These are phyloP conservation scores for Drosophila jambulina DNA, from an alignment of 1,140 invertebrate genomes.

Conservation along the genomic window DNA sequence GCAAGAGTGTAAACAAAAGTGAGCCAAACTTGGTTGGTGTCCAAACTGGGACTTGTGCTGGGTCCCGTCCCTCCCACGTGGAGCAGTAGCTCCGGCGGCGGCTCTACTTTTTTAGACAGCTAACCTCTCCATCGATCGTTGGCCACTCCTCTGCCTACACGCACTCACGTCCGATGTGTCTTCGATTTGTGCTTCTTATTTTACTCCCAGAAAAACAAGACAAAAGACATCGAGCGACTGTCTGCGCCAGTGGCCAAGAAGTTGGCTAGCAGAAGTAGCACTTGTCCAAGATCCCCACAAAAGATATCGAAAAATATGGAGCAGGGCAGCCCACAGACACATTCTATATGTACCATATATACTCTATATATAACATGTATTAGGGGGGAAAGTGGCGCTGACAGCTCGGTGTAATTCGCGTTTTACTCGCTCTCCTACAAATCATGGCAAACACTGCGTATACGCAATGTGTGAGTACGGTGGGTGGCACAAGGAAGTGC, in stretches of 20 bases:
- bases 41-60: slow-evolving; percentile 38
- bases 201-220: slow-evolving; percentile 16
- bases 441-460: slow-evolving; percentile 50
- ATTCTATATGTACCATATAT: neutral
- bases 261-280: slow-evolving; percentile 66
- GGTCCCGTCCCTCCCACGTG: slow-evolving; percentile 58
- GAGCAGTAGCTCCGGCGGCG: slow-evolving; percentile 1
- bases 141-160: slow-evolving; percentile 69
- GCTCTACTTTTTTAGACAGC: slow-evolving; percentile 28
- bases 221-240: slow-evolving; percentile 51
- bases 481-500: slow-evolving; percentile 12
- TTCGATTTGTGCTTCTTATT: slow-evolving; percentile 13
- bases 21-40: slow-evolving; percentile 48
- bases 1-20: slow-evolving; percentile 71
- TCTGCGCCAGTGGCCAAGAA: slow-evolving; percentile 41
- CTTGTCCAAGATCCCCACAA: slow-evolving; percentile 64
- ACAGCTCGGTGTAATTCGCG: slow-evolving; percentile 29
- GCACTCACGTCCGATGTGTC: slow-evolving; percentile 37
- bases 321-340: slow-evolving; percentile 64
- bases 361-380: neutral
- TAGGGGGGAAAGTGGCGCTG: slow-evolving; percentile 27
- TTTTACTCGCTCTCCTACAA: slow-evolving; percentile 15
- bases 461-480: slow-evolving; percentile 59
- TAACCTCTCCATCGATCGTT: slow-evolving; percentile 40
- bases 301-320: slow-evolving; percentile 64